Conservation (phyloP, 2,113 vertebrate genomes). For the Sitta europaea region DNA sequence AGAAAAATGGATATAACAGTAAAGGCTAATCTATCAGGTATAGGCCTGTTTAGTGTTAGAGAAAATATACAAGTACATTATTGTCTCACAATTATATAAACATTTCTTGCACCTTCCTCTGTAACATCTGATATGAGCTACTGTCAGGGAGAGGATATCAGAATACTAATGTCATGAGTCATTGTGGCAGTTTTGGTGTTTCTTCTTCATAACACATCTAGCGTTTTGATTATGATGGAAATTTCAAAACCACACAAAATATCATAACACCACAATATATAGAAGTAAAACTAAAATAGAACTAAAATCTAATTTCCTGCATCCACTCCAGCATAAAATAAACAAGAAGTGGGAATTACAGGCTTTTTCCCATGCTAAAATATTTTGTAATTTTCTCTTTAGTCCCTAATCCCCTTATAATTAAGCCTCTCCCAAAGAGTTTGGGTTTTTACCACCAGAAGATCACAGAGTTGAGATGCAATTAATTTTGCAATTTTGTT, state of each 20-base stretch:
- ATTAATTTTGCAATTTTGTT: not conserved
- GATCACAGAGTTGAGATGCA: not conserved
- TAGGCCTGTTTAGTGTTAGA: not conserved
- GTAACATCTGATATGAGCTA: not conserved
- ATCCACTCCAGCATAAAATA: not conserved
- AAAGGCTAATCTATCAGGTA: not conserved
- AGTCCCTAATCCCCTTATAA: not conserved
- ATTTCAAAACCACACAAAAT: not conserved
- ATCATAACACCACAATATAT: not conserved
- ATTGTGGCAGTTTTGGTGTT: not conserved
- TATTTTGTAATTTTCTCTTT: not conserved
- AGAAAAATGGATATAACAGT: not conserved
- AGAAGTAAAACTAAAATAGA: not conserved
- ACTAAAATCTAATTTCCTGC: not conserved
- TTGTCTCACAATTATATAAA: not conserved
- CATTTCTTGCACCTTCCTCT: constrained; percentile 21
- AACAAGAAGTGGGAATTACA: not conserved
- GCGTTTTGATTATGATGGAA: not conserved
- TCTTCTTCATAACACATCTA: not conserved
- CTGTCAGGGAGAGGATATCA: not conserved
- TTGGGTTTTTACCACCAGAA: not conserved
- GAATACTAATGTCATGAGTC: constrained; percentile 18
- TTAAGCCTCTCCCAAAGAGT: not conserved
- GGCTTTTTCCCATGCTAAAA: not conserved
- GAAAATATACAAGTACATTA: not conserved